Evolutionary conservation across 2,797 vertebrate genomes (phyloP), one percentile per base, ranked within the genome.

Genomic region (Microhierax caerulescens): DNA sequence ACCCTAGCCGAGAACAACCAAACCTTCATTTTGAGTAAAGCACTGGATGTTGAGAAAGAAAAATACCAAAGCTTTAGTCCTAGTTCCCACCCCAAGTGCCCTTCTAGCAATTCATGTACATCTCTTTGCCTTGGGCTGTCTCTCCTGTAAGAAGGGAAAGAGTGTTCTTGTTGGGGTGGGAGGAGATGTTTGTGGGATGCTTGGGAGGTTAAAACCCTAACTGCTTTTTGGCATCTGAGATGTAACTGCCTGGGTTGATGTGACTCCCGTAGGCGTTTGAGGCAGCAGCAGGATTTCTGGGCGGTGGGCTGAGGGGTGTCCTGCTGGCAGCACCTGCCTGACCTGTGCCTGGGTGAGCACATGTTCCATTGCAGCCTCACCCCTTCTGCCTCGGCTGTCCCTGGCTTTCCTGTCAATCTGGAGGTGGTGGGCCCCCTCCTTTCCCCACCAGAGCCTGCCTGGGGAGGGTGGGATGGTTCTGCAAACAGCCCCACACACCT

Each of bases 1-100:
- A 88, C 60, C 88, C 68, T 60, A 63, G 88, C 93, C 63, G 1
- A 95, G 90, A 95, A 92, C 90, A 95, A 68, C n/a, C 22, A 81
- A 95, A 69, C 50, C 70, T 94, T 89, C 56, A 51, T 87, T 96
- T 93, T 30, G 11, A 81, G 22, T 93, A 54, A 93, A 93, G 34
- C 34, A 23, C 72, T 90, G 84, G 68, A 69, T 88, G 43, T n/a
- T 94, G 69, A 87, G 63, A 85, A 70, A 60, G 45, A 72, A 25
- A 86, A 88, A 75, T 16, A 72, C 10, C 16, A 37, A 28, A 90
- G 47, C 47, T 78, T 48, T 74, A 76, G 48, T 63, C 34, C 48
- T 83, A 20, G 56, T 47, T 92, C 24, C 53, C 22, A 56, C 45
- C 32, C 84, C 48, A 18, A 11, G 15, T 1, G 0, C 30, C 16